phyloP scores from a whole-genome alignment of 1,140 invertebrate genomes.

The Piezodorus guildinii region DNA sequence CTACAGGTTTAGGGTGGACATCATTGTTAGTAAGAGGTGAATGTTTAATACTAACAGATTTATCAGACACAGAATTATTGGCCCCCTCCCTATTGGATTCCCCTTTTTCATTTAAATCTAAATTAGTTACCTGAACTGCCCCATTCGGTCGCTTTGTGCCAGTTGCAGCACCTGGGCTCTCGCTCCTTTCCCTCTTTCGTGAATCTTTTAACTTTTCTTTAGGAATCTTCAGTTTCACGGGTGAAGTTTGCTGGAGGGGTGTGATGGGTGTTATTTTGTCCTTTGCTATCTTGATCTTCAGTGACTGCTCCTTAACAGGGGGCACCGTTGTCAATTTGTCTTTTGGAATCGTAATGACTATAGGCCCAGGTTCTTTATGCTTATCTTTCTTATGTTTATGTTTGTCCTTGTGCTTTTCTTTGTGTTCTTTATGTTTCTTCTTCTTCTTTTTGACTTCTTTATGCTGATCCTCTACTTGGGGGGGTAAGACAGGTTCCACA shows the following conservation, averaged over 20 bases:
- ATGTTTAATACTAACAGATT: not conserved
- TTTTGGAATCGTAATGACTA: constrained; percentile 24
- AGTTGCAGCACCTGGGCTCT: constrained; percentile 11
- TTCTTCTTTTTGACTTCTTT: constrained; percentile 19
- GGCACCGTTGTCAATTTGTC: constrained; percentile 19
- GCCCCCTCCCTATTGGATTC: not conserved
- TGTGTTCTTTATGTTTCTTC: constrained; percentile 22
- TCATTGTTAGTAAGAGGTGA: not conserved
- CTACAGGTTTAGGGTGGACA: not conserved
- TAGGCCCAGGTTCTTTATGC: constrained; percentile 22
- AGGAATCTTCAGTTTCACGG: constrained; percentile 23
- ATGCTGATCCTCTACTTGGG: not conserved
- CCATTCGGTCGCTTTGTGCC: constrained; percentile 22
- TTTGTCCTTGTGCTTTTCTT: constrained; percentile 24
- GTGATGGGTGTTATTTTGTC: constrained; percentile 19
- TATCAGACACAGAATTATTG: not conserved
- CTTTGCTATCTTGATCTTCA: constrained; percentile 23
- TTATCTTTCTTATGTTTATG: constrained; percentile 25
- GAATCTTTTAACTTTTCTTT: constrained; percentile 25
- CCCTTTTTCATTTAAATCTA: not conserved
- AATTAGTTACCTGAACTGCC: constrained; percentile 20
- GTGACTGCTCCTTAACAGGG: constrained; percentile 9
- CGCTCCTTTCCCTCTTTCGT: constrained; percentile 23
- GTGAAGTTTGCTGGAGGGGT: not conserved
- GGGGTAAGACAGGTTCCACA: not conserved